Evolutionary conservation across 1,140 invertebrate species (phyloP).

Genomic region (Gryllus bimaculatus): DNA sequence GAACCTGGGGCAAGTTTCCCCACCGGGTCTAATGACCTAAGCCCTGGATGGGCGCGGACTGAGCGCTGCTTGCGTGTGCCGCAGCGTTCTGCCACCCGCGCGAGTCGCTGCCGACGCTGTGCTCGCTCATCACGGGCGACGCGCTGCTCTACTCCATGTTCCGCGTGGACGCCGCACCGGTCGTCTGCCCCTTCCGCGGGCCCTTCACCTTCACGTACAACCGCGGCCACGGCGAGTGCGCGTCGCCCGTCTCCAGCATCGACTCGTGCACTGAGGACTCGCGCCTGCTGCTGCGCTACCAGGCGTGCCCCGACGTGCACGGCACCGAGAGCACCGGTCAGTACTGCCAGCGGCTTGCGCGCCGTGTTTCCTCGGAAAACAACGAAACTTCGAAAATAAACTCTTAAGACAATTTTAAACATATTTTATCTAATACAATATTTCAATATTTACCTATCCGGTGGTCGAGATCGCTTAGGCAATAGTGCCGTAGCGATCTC

Average conservation of each 20-base stretch:
- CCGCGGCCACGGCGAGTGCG: slow-evolving; percentile 71
- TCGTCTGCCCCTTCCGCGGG: slow-evolving; percentile 69
- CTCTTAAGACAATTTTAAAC: too few relatives aligned
- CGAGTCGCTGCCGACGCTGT: slow-evolving; percentile 64
- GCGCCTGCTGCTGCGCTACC: slow-evolving; percentile 50
- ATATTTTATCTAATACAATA: too few relatives aligned
- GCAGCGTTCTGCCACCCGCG: slow-evolving; percentile 70
- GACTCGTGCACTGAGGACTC: slow-evolving; percentile 56
- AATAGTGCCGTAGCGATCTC: too few relatives aligned
- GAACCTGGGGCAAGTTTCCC: too few relatives aligned
- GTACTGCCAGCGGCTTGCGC: neutral
- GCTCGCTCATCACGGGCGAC: slow-evolving; percentile 77
- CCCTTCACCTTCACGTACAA: slow-evolving; percentile 61
- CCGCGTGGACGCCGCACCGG: slow-evolving; percentile 64
- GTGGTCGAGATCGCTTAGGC: too few relatives aligned
- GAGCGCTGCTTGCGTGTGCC: slow-evolving; percentile 29
- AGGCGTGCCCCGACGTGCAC: slow-evolving; percentile 52
- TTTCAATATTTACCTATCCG: too few relatives aligned
- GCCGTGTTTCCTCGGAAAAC: too few relatives aligned
- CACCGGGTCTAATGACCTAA: too few relatives aligned
- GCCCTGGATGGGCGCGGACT: too few relatives aligned
- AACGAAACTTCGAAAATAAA: too few relatives aligned
- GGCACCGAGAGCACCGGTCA: slow-evolving; percentile 31
- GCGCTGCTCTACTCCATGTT: slow-evolving; percentile 82
- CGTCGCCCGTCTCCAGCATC: slow-evolving; percentile 36